Evolutionary conservation across 2,888 invertebrate genomes (phyloP), one percentile per base, ranked within the genome.

Genomic region (Eurois occulta): DNA sequence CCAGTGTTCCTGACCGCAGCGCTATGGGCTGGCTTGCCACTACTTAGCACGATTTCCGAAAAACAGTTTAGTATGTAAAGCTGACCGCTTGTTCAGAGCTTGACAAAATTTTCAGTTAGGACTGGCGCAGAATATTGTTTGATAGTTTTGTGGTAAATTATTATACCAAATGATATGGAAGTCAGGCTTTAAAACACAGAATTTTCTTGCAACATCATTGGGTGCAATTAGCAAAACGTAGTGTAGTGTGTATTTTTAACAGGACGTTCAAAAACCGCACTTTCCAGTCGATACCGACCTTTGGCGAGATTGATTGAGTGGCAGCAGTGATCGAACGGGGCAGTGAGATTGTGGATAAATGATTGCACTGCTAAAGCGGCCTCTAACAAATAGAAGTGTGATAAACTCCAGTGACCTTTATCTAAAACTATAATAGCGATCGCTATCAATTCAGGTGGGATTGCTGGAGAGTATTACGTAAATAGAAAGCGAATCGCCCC

Each of bases 41-140:
- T 41, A 67, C 60, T 43, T 41, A 77, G 21, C n/a, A 18, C 41
- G 48, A 43, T 52, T 35, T 41, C 18, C 66, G 5, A 52, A 75
- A 16, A 66, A 62, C 16, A 10, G 60, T 48, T 62, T 77, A 77
- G 13, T 48, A 62, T 62, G 67, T 77, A 52, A 62, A 77, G 41
- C 41, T 41, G 46, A 62, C 32, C 21, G 1, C 32, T 32, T 28
- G 21, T 48, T 75, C 41, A 21, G n/a, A 3, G 32, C 16, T 41
- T 67, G 77, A 52, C 41, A 28, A 55, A 55, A 5, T 28, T 46
- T 75, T 72, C 24, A 43, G 38, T 35, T 3, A 55, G 5, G 13
- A 28, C 28, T 1, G 28, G 28, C n/a, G 10, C 43, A 46, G 1
- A 48, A 10, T 73, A 32, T 28, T 60, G 7, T 18, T 6, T 28